Conservation (phyloP, 37 sponge, comb jelly and placozoan species). For the Sycon ciliatum region DNA sequence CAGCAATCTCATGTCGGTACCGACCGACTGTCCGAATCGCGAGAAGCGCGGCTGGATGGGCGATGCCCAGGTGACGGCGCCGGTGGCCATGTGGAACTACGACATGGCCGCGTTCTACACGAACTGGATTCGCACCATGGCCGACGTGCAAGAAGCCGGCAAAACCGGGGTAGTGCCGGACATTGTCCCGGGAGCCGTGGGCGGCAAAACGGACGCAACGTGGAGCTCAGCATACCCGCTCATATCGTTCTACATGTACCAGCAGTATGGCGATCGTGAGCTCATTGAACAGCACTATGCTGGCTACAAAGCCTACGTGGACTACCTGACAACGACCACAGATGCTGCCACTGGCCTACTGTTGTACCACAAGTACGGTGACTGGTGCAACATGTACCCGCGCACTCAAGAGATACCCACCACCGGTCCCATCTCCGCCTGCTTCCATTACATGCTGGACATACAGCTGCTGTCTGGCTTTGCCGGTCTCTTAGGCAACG, state of each 20-base stretch:
- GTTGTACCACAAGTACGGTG: not conserved
- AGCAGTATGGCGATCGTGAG: not conserved
- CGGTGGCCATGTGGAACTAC: not conserved
- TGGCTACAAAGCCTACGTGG: not conserved
- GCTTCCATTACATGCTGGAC: not conserved
- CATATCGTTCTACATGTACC: not conserved
- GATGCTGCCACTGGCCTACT: not conserved
- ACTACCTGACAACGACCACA: too few species aligned
- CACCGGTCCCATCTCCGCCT: not conserved
- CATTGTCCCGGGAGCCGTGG: too few species aligned
- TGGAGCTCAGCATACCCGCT: not conserved
- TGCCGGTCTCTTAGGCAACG: not conserved
- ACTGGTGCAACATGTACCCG: not conserved
- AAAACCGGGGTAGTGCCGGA: too few species aligned
- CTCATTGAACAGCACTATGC: not conserved
- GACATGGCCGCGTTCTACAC: conserved; percentile 8
- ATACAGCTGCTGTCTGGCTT: not conserved
- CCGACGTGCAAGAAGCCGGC: not conserved
- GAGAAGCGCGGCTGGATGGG: conserved; percentile 8
- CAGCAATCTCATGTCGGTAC: not conserved
- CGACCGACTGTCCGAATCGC: conserved; percentile 9
- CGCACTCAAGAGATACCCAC: not conserved
- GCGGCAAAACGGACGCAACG: not conserved
- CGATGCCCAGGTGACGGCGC: not conserved
- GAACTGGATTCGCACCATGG: not conserved